These are phyloP conservation scores for Drosophila ustulata DNA, from an alignment of 2,888 invertebrate species.

Conservation along the genomic window DNA sequence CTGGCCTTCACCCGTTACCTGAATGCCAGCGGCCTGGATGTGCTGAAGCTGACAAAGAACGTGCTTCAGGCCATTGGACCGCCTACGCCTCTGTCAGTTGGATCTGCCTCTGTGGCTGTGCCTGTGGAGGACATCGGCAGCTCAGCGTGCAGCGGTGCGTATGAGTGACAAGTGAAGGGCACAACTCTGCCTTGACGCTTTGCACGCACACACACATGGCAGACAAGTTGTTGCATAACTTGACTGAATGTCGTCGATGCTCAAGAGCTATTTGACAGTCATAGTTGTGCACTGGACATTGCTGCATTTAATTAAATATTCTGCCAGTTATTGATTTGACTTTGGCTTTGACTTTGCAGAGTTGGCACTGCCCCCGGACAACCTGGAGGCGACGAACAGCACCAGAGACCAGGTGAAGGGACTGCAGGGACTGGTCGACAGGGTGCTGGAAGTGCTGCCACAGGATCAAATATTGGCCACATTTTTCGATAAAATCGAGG, in stretches of 20 bases:
- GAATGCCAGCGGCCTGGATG: slow-evolving; percentile 82
- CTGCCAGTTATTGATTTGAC: slow-evolving; percentile 30
- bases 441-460: slow-evolving; percentile 82
- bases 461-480: slow-evolving; percentile 84
- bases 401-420: slow-evolving; percentile 75
- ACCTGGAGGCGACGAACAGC: slow-evolving; percentile 2
- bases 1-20: slow-evolving; percentile 79
- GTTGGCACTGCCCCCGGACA: slow-evolving; percentile 27
- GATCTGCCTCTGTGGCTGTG: slow-evolving; percentile 34
- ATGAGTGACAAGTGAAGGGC: slow-evolving; percentile 29
- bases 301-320: slow-evolving; percentile 57
- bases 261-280: slow-evolving; percentile 33
- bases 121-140: slow-evolving; percentile 6
- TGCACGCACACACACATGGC: slow-evolving; percentile 8
- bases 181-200: neutral
- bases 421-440: slow-evolving; percentile 83
- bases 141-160: slow-evolving; percentile 56
- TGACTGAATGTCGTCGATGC: slow-evolving; percentile 45
- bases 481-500: slow-evolving; percentile 84
- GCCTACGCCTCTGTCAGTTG: neutral
- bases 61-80: slow-evolving; percentile 61
- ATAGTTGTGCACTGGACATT: slow-evolving; percentile 17
- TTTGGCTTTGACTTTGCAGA: slow-evolving; percentile 30
- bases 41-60: slow-evolving; percentile 71
- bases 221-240: slow-evolving; percentile 47